These are phyloP conservation scores for Dryomyza anilis DNA, from an alignment of 2,888 invertebrate genomes.

Conservation along the genomic window DNA sequence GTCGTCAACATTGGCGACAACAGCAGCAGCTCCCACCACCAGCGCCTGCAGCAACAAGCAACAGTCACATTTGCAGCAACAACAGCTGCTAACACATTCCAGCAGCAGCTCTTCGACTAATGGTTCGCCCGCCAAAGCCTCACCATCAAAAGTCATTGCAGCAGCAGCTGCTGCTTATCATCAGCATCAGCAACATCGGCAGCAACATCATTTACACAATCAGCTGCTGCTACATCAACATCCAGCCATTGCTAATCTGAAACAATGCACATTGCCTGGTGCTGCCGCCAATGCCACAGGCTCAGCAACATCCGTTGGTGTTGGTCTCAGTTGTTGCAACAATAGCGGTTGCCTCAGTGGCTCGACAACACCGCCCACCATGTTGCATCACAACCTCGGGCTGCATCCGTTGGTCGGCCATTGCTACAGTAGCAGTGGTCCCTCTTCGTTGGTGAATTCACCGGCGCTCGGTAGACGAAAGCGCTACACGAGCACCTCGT, in stretches of 20 bases:
- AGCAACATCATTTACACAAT: conserved; percentile 43
- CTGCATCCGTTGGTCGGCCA: conserved; percentile 46
- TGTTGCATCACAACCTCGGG: conserved; percentile 48
- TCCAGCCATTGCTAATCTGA: conserved; percentile 42
- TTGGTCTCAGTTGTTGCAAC: conserved; percentile 31
- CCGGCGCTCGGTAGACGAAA: conserved; percentile 69
- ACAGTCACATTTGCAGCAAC: conserved; percentile 30
- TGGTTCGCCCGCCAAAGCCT: conserved; percentile 39
- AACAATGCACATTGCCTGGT: conserved; percentile 38
- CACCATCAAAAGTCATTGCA: conserved; percentile 38
- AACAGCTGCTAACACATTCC: background rate
- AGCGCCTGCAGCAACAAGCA: conserved; percentile 32
- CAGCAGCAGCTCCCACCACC: conserved; percentile 31
- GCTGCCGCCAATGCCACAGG: conserved; percentile 10
- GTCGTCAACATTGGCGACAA: conserved; percentile 13
- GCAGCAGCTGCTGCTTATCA: conserved; percentile 19
- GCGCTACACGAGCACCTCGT: conserved; percentile 66
- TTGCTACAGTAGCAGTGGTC: conserved; percentile 48
- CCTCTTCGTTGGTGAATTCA: conserved; percentile 58
- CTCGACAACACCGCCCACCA: conserved; percentile 41
- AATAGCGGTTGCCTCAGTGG: conserved; percentile 35
- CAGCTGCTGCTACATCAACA: conserved; percentile 38
- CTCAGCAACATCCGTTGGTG: background rate
- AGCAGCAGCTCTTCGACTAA: conserved; percentile 29
- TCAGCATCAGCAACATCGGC: conserved; percentile 44